These are phyloP conservation scores for Pyrocephalus nanus DNA, from an alignment of 2,797 vertebrate species.

Conservation along the genomic window DNA sequence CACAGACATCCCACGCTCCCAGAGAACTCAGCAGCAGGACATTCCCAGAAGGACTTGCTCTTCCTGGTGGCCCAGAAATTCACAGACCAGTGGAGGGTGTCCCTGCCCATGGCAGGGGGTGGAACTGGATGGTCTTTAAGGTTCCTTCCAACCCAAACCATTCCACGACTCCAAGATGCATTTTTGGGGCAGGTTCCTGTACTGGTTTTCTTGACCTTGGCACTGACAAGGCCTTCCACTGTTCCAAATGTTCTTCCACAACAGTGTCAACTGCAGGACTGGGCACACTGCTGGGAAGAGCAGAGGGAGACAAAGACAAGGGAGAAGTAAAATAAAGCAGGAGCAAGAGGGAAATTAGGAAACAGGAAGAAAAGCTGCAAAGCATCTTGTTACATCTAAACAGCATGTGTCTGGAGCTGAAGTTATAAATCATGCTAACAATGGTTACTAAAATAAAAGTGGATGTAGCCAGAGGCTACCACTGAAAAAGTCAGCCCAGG, in stretches of 20 bases:
- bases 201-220: background rate
- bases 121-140: background rate
- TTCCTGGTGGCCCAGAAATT: background rate
- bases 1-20: rapidly evolving
- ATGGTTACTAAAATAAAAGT: constrained; percentile 67
- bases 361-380: constrained; percentile 46
- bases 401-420: background rate
- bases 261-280: background rate
- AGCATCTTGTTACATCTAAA: constrained; percentile 57
- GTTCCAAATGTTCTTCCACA: background rate
- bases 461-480: constrained; percentile 55
- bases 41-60: background rate
- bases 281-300: background rate
- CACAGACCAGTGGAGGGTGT: background rate
- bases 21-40: background rate
- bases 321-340: background rate
- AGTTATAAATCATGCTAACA: constrained; percentile 68
- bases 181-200: background rate
- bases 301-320: background rate
- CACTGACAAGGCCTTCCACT: background rate
- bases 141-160: background rate
- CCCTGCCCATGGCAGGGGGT: background rate
- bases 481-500: constrained; percentile 61
- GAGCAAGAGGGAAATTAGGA: constrained; percentile 26
- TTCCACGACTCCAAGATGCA: background rate